These are phyloP conservation scores for Mythimna impura DNA, from an alignment of 2,888 invertebrate species.

Conservation along the genomic window DNA sequence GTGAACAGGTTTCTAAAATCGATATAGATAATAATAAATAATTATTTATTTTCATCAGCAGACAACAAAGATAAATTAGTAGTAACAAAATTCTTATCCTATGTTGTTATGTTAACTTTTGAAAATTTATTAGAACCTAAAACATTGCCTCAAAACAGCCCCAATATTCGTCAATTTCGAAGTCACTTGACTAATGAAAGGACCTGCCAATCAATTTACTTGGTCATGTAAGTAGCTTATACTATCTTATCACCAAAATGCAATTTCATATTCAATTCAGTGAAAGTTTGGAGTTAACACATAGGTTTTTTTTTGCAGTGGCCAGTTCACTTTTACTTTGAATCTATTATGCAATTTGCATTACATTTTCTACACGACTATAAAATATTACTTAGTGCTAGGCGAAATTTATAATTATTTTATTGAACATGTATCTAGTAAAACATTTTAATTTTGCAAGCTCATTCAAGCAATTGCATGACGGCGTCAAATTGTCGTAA, in stretches of 20 bases:
- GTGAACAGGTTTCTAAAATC: no score
- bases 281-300: slow-evolving; percentile 54
- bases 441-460: slow-evolving; percentile 8
- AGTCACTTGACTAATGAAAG: background rate
- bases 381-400: background rate
- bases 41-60: no score
- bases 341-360: slow-evolving; percentile 37
- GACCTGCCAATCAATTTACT: slow-evolving; percentile 17
- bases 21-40: no score
- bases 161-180: background rate
- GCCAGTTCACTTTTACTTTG: slow-evolving; percentile 57
- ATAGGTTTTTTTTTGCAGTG: slow-evolving; percentile 31
- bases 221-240: background rate
- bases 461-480: slow-evolving; percentile 27
- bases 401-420: background rate
- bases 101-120: no score
- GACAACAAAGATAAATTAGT: no score
- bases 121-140: background rate
- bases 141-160: background rate
- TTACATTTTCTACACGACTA: slow-evolving; percentile 1
- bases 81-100: no score
- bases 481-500: background rate
- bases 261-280: slow-evolving; percentile 33
- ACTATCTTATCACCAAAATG: slow-evolving; percentile 14
- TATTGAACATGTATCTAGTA: background rate